Evolutionary conservation across 2,888 invertebrate species (phyloP).

Genomic region (Eristalinus sepulchralis): DNA sequence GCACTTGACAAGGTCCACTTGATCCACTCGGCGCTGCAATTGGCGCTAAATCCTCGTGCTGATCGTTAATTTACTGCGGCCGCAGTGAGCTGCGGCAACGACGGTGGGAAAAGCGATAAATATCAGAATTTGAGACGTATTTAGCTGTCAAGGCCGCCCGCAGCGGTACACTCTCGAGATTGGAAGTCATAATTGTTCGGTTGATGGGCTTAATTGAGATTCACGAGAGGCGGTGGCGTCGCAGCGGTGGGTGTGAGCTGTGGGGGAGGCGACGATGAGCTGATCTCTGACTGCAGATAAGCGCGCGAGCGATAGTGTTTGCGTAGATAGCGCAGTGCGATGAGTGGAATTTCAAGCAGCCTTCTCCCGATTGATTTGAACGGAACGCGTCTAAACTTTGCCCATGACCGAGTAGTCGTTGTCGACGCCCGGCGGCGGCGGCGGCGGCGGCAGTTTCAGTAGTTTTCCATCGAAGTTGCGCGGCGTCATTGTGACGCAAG

Average conservation of each 20-base stretch:
- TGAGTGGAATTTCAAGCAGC: not conserved
- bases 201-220: slow-evolving; percentile 23
- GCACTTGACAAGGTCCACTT: not conserved
- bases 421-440: no score
- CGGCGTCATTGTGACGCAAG: not conserved
- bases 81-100: not conserved
- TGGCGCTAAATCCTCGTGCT: not conserved
- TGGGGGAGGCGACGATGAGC: not conserved
- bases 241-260: not conserved
- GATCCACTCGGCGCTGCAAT: not conserved
- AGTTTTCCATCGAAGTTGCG: not conserved
- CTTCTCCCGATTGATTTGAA: not conserved
- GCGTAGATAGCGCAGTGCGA: not conserved
- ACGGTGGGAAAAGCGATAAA: slow-evolving; percentile 10
- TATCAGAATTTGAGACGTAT: slow-evolving; percentile 4
- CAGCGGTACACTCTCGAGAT: not conserved
- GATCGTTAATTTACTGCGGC: not conserved
- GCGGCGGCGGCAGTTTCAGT: not conserved
- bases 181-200: slow-evolving; percentile 19
- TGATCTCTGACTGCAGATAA: not conserved
- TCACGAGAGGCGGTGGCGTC: not conserved
- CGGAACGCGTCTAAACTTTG: not conserved
- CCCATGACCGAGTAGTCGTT: not conserved
- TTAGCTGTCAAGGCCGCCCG: slow-evolving; percentile 22
- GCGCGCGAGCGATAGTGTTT: not conserved